Base-by-base conservation (phyloP, 2,113 vertebrate genomes). In the Corythornis cristatus region DNA sequence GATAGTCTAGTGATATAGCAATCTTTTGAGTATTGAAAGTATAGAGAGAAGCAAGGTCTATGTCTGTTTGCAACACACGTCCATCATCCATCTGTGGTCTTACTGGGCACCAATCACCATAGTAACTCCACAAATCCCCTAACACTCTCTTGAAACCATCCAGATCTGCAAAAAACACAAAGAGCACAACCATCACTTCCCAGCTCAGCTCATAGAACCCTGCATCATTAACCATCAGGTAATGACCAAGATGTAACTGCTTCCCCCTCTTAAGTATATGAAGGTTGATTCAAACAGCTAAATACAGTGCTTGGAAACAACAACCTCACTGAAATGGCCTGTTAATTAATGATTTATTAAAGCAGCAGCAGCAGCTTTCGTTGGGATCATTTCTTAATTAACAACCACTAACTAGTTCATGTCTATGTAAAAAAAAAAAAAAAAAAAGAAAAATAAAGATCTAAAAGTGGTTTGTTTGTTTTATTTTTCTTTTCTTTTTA, bases 331-430 rank as follows among this genome's bases (percentile, higher is more conserved):
- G 96, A 94, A 96, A 93, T 21, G 66, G 95, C 67, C 93, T 86
- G 96, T 97, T 97, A 98, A 94, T 93, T 90, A 97, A 96, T 98
- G 96, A 98, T 98, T 97, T 97, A 98, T 97, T 94, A 93, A 88
- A 85, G 42, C 67, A 77, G 90, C 10, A 0, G 29, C 86, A 77
- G 90, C 62, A 54, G 92, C 81, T 95, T 97, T 97, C 28, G 0
- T 62, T 89, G 95, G 96, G 95, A 97, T 95, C 8, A 95, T 95
- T 95, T 96, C 95, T 94, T 97, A 97, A 98, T 97, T 97, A 98
- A 96, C 95, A 91, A 68, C 57, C 81, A 50, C 93, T 96, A 97
- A 97, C 94, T 96, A 78, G 78, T n/a, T 94, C 89, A 90, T 89
- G 83, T 33, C 8, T 68, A 16, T 54, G 68, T 50, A 54, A 73